These are phyloP conservation scores for Acarapis woodi DNA, from an alignment of 1,140 invertebrate species.

Conservation along the genomic window DNA sequence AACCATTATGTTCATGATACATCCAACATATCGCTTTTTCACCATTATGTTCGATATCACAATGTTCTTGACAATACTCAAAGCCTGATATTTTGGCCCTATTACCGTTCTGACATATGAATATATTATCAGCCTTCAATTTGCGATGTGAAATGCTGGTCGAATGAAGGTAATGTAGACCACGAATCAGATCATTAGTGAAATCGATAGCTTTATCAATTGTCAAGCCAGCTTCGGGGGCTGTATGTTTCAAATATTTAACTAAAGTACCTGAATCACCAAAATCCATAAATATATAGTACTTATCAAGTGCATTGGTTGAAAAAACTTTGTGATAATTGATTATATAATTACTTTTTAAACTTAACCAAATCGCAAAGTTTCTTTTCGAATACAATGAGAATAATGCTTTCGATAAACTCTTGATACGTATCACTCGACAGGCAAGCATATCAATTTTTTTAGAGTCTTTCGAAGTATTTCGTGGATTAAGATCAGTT, in stretches of 20 bases:
- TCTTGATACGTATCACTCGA: not conserved
- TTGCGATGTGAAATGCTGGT: not conserved
- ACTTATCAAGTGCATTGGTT: not conserved
- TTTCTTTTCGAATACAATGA: not conserved
- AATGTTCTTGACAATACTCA: not conserved
- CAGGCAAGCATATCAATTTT: not conserved
- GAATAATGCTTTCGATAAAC: not conserved
- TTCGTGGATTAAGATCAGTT: too few relatives aligned
- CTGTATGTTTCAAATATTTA: not conserved
- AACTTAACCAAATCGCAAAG: not conserved
- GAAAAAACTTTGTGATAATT: not conserved
- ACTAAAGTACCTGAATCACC: not conserved
- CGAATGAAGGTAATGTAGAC: not conserved
- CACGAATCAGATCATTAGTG: not conserved
- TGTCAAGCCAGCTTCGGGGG: too few relatives aligned
- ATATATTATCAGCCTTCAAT: not conserved
- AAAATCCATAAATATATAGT: not conserved
- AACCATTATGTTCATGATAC: not conserved
- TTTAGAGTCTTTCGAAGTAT: too few relatives aligned
- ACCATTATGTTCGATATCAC: not conserved
- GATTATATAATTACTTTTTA: not conserved
- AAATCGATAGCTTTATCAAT: not conserved
- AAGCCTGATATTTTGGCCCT: not conserved
- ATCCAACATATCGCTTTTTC: not conserved
- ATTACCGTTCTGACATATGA: not conserved